Conservation (phyloP, 2,888 invertebrate species). For the Dugesia japonica region DNA sequence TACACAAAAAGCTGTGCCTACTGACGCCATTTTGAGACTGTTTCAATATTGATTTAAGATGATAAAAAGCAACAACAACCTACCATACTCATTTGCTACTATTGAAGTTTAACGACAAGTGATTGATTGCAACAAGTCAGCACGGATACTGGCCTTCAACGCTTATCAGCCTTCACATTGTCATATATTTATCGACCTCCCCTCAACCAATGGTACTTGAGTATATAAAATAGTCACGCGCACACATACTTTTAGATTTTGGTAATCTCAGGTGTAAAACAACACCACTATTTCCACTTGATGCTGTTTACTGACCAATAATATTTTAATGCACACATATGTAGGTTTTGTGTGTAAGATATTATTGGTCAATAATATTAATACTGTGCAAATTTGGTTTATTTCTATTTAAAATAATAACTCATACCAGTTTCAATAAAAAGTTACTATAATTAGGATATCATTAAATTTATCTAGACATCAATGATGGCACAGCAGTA, state of each 20-base stretch:
- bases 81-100: not conserved
- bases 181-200: slow-evolving; percentile 11
- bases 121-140: slow-evolving; percentile 9
- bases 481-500: not conserved
- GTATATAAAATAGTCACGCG: not conserved
- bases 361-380: slow-evolving; percentile 1
- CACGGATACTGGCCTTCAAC: slow-evolving; percentile 13
- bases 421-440: not conserved
- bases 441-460: not conserved
- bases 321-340: not conserved
- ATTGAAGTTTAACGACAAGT: slow-evolving; percentile 13
- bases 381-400: not conserved
- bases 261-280: not conserved
- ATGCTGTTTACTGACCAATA: not conserved
- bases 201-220: slow-evolving; percentile 8
- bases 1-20: not conserved
- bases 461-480: not conserved
- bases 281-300: slow-evolving; percentile 8
- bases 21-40: not conserved
- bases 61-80: slow-evolving; percentile 7
- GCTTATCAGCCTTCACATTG: not conserved
- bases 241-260: slow-evolving; percentile 20
- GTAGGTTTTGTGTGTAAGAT: not conserved
- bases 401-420: slow-evolving; percentile 7
- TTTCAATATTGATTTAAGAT: slow-evolving; percentile 16